Conservation (phyloP, 2,113 vertebrate genomes). For the Coryphaenoides rupestris region DNA sequence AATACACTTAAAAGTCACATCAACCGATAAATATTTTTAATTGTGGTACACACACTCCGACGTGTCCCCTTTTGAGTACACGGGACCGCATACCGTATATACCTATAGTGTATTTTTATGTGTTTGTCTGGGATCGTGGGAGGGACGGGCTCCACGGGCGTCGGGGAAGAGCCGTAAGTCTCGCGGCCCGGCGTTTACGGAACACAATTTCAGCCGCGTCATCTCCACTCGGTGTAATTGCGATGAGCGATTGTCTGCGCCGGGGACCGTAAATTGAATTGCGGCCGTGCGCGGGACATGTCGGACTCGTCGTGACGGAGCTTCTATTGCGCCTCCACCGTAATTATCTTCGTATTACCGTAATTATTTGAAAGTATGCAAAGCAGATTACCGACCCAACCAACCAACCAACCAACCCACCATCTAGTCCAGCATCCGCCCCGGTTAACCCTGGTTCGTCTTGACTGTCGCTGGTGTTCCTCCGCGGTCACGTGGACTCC, state of each 20-base stretch:
- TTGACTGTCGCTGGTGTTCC: too few species aligned
- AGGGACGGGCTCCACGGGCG: not conserved
- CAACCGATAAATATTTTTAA: too few species aligned
- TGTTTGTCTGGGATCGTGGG: not conserved
- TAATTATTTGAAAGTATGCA: constrained; percentile 72
- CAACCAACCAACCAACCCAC: constrained; percentile 23
- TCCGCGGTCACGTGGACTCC: constrained; percentile 40
- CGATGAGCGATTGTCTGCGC: constrained; percentile 68
- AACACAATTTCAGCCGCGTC: constrained; percentile 56
- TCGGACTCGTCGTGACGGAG: constrained; percentile 63
- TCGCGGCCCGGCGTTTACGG: constrained; percentile 39
- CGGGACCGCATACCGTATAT: constrained; percentile 20
- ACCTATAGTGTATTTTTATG: not conserved
- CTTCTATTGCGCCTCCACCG: constrained; percentile 50
- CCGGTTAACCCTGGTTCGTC: too few species aligned
- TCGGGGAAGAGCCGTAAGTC: constrained; percentile 38
- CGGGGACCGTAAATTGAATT: constrained; percentile 69
- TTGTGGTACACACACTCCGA: too few species aligned
- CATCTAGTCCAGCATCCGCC: constrained; percentile 34
- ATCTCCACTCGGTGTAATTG: constrained; percentile 58
- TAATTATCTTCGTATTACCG: constrained; percentile 74
- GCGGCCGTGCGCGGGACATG: constrained; percentile 54
- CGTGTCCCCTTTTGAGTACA: too few species aligned
- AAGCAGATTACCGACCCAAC: constrained; percentile 60
- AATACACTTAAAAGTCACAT: too few species aligned